Base-by-base conservation (phyloP, 2,888 invertebrate species). In the Sabellastarte sp. region DNA sequence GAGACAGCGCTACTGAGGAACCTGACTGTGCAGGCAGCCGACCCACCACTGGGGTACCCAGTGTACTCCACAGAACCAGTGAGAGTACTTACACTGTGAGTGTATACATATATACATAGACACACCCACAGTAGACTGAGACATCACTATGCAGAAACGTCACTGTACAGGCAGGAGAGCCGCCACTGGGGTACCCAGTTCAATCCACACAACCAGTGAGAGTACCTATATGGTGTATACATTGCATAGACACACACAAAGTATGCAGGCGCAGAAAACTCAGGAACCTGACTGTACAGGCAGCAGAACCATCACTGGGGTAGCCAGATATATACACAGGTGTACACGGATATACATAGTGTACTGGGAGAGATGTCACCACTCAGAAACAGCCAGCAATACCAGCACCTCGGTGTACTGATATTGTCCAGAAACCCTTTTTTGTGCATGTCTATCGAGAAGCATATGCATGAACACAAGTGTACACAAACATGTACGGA, bases 111-210 rank as follows among this genome's bases (percentile, higher is more conserved):
- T n/a, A 63, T n/a, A n/a, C n/a, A n/a, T n/a, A 86, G 69, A 74
- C 86, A 51, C 86, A 85, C 78, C 84, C 84, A 64, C 86, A 86
- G 61, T 83, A 84, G 74, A 85, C 85, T 33, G 84, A 85, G 64
- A 79, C 83, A 1, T 76, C 79, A 32, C 74, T 84, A 29, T 74
- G 85, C 28, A 75, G 85, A 5, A 85, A 85, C 69, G 76, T 85
- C 15, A 84, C 84, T 2, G 82, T 85, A 2, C 85, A 85, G 71
- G 82, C 84, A 20, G 85, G 85, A 4, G 84, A 85, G 72, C 84
- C 85, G 41, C 85, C 85, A 1, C 77, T 85, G 1, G 85, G 85
- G 2, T 85, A 85, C 69, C 84, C 85, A 0, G 78, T 85, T 60
- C 85, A 60, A 32, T 32, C 62, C 2, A 63, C 65, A 1, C 15